These are phyloP conservation scores for Halictus rubicundus DNA, from an alignment of 1,140 invertebrate species.

Conservation along the genomic window DNA sequence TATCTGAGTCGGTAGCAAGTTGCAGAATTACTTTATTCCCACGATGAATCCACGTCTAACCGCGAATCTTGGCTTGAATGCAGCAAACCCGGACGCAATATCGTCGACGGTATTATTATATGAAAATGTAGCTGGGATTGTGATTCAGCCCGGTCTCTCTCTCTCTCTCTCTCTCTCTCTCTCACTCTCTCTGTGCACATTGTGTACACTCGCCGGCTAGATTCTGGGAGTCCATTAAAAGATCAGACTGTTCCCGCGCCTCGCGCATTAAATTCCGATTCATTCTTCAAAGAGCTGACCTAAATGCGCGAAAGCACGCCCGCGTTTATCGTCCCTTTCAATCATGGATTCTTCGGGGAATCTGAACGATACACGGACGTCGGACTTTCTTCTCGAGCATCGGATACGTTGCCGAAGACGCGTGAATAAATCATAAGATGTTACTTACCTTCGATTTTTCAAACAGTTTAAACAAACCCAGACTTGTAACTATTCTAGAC, in stretches of 20 bases:
- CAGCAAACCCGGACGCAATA: conserved; percentile 4
- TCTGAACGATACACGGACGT: neutral
- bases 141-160: too few relatives aligned
- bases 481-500: too few relatives aligned
- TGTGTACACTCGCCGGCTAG: neutral
- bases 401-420: neutral
- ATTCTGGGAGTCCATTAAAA: conserved; percentile 9
- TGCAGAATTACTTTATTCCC: neutral
- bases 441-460: neutral
- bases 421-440: neutral
- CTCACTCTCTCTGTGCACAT: neutral
- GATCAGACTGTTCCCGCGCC: conserved; percentile 23
- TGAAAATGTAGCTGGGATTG: conserved; percentile 16
- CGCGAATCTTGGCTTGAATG: neutral
- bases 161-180: too few relatives aligned
- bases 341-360: neutral
- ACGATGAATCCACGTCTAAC: neutral
- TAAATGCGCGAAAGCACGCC: neutral
- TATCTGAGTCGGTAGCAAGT: neutral
- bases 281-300: conserved; percentile 15
- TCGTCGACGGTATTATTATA: conserved; percentile 4
- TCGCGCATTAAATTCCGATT: conserved; percentile 9
- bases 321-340: neutral
- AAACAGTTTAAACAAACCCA: neutral
- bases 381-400: neutral